These are phyloP conservation scores for Phrynocephalus forsythii DNA, from an alignment of 2,797 vertebrate species.

Conservation along the genomic window DNA sequence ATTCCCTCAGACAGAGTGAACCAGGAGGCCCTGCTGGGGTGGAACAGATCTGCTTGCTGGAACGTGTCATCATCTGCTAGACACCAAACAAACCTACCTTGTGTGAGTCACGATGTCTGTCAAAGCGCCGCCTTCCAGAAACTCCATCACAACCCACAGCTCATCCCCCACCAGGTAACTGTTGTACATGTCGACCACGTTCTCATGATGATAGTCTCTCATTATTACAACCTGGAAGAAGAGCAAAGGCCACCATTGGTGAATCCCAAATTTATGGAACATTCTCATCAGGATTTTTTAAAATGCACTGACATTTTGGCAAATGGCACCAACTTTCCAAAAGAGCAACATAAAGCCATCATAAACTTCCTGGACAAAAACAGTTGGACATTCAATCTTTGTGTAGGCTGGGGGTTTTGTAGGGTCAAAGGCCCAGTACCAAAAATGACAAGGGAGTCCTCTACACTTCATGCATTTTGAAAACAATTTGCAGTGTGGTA, in stretches of 20 bases:
- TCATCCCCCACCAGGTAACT: constrained; percentile 90
- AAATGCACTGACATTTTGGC: neutral
- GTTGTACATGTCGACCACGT: constrained; percentile 93
- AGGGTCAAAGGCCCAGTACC: neutral
- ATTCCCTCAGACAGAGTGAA: neutral
- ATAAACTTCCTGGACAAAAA: neutral
- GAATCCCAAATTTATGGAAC: neutral
- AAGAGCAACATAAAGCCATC: no score
- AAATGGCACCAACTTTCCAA: neutral
- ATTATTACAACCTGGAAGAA: constrained; percentile 88
- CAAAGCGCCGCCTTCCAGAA: constrained; percentile 89
- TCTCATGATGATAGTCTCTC: constrained; percentile 91
- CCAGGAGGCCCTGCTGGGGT: neutral
- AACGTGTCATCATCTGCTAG: neutral
- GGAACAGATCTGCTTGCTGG: neutral
- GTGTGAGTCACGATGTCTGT: constrained; percentile 91
- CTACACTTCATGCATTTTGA: neutral
- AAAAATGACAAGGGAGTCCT: neutral
- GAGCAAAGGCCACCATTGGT: accelerated
- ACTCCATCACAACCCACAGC: constrained; percentile 93
- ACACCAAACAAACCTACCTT: constrained; percentile 76
- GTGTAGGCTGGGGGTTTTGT: neutral
- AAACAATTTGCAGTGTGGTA: neutral
- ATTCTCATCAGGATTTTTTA: constrained; percentile 5
- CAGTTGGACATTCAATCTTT: neutral